Base-by-base conservation (phyloP, 2,797 vertebrate species). In the Lerista edwardsae region DNA sequence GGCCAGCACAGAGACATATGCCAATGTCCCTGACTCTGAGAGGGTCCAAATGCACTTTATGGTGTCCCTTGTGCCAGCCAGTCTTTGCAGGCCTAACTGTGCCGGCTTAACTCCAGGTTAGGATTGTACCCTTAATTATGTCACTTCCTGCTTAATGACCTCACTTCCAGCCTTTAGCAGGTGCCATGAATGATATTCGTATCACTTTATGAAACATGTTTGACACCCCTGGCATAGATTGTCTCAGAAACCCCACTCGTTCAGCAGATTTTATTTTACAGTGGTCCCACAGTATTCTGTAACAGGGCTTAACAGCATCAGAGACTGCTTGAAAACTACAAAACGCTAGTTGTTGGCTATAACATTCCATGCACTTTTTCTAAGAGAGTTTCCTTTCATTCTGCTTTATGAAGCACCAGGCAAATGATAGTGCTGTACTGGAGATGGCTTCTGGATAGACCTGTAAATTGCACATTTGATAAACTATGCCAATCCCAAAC, bases 361-460 rank as follows among this genome's bases (percentile, higher is more conserved):
- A 69, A 71, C 39, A 44, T 41, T 84, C 74, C 74, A 84, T 7
- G 21, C 41, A 75, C 5, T 7, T 21, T 51, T 21, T 34, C 19
- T 27, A 36, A 29, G 6, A 57, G 44, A 75, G 9, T 84, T 77
- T 71, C 39, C 62, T 34, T 44, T 41, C 51, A 31, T 71, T 27
- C 55, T 78, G 75, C 71, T 84, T 84, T 71, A 62, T n/a, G 34
- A 61, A 71, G 82, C 21, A 29, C 75, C 23, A 69, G 51, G 4
- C 36, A 41, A 41, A 71, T 27, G 39, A 41, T 3, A 27, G 23
- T 72, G 39, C 12, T 72, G 29, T 72, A 72, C 39, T 17, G 14
- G 69, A 44, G 10, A 25, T 36, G 23, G 34, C 15, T 74, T 74
- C 59, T 14, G 67, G 65, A 78, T 34, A 78, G 19, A 64, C 1